phyloP scores from a whole-genome alignment of 2,113 vertebrate genomes.

The Corydoras maculifer region DNA sequence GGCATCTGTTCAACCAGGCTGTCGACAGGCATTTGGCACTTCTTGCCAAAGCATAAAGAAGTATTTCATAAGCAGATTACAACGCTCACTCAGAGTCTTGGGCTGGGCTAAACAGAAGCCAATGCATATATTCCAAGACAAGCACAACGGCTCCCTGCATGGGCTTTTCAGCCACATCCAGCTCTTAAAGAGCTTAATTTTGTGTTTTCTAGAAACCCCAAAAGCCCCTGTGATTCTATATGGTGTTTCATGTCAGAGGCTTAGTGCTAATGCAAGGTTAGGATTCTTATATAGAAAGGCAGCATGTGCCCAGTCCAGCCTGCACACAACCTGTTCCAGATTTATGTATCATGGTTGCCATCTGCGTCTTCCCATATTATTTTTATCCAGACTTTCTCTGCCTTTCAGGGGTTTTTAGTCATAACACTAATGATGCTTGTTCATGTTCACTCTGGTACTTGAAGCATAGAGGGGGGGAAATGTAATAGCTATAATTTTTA shows the following conservation, averaged over 20 bases:
- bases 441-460: neutral
- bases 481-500: neutral
- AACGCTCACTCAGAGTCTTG: neutral
- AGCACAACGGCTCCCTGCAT: neutral
- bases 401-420: neutral
- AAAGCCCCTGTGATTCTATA: neutral
- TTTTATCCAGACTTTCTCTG: neutral
- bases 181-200: constrained; percentile 18
- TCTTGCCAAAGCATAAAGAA: constrained; percentile 17
- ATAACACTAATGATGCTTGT: neutral
- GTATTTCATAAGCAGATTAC: constrained; percentile 14
- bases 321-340: neutral
- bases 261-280: neutral
- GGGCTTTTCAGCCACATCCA: neutral
- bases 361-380: neutral
- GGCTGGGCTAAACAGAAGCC: neutral
- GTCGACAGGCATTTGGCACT: neutral
- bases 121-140: constrained; percentile 3
- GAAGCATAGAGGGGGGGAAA: neutral
- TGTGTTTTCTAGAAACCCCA: neutral
- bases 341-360: neutral
- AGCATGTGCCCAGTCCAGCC: neutral
- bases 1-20: neutral
- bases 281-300: neutral
- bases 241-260: neutral